Conservation (phyloP, 2,888 invertebrate species). For the Anticlea derivata region DNA sequence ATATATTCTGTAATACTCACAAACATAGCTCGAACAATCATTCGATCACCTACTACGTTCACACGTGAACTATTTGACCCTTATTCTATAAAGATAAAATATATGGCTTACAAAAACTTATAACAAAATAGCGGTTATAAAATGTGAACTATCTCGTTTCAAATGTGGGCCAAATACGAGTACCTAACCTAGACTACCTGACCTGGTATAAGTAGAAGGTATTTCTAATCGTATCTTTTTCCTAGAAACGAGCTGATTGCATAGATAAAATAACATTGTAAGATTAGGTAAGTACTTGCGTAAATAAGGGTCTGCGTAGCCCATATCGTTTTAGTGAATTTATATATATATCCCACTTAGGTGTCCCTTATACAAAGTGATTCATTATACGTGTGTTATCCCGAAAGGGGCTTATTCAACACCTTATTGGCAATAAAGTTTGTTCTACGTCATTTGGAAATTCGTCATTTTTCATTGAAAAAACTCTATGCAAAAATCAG, state of each 20-base stretch:
- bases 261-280: neutral
- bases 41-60: conserved; percentile 1
- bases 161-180: conserved; percentile 23
- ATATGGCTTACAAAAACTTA: conserved; percentile 24
- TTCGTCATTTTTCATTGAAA: no score
- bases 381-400: no score
- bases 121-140: conserved; percentile 26
- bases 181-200: neutral
- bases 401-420: no score
- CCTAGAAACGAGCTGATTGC: conserved; percentile 4
- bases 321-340: no score
- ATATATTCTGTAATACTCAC: no score
- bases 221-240: conserved; percentile 22
- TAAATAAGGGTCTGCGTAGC: no score
- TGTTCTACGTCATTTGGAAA: no score
- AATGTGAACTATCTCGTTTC: conserved; percentile 27
- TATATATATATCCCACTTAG: no score
- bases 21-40: neutral
- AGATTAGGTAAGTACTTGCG: no score
- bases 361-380: no score
- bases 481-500: no score
- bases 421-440: no score
- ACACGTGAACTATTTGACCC: conserved; percentile 18
- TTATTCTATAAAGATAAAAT: conserved; percentile 22
- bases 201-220: conserved; percentile 2